Evolutionary conservation across 1,140 invertebrate species (phyloP), one percentile per base, ranked within the genome.

Genomic region (Maniola jurtina): DNA sequence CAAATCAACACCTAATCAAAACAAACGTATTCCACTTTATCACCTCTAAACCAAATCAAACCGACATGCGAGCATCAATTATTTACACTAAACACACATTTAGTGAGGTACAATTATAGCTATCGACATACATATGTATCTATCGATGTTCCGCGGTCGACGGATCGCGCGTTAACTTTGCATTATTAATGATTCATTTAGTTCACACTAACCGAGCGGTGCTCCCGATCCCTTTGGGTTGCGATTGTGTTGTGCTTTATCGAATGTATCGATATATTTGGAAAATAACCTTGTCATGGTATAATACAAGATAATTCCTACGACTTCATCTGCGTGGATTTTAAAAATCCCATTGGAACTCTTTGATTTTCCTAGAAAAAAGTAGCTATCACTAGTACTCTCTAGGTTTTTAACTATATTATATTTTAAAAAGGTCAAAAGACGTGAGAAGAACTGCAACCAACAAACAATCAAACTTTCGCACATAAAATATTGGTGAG

Each of bases 141-240:
- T 78, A 80, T 81, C 79, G 80, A 84, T 81, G 81, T 77, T 73
- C 35, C 66, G 70, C 72, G 77, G 76, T 73, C 70, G 73, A 52
- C 66, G 73, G 70, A 73, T 78, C 75, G 80, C 75, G 80, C 75
- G 84, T 84, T 84, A 85, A 84, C 77, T 83, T 83, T 88, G 79
- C 80, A 90, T 90, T 90, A 90, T 90, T 90, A 90, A 90, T 88
- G 86, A 88, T 90, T 88, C 88, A 90, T 90, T 90, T 90, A 88
- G 84, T 90, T 89, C 88, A 84, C 86, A 88, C 86, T 89, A 90
- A 90, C 88, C 81, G 81, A 76, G 80, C 79, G 79, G 81, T 78
- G 77, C 78, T 76, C 75, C 71, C 77, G 75, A 84, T 83, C 86
- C 88, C 88, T 87, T 86, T 71, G 82, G 77, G 78, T 81, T 86